These are phyloP conservation scores for Mirza zaza DNA, from an alignment of 2,113 vertebrate genomes.

Conservation along the genomic window DNA sequence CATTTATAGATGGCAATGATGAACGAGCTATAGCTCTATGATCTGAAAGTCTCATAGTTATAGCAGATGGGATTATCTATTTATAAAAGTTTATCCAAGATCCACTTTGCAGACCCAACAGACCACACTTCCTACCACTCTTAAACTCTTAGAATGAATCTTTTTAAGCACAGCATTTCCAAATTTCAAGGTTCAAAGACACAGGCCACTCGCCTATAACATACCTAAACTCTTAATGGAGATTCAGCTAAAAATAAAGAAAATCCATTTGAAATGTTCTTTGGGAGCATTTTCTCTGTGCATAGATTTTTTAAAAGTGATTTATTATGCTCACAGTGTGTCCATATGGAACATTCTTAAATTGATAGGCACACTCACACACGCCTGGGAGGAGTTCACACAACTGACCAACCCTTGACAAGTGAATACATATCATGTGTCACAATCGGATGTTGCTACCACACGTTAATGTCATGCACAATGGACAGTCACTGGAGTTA, in stretches of 20 bases:
- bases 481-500: background rate
- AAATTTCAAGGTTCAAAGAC: background rate
- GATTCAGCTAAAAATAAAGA: background rate
- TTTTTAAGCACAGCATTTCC: background rate
- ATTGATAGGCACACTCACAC: background rate
- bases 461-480: fast-evolving
- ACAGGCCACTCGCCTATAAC: background rate
- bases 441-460: background rate
- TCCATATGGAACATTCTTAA: background rate
- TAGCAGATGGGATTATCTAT: background rate
- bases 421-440: background rate
- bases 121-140: background rate
- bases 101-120: background rate
- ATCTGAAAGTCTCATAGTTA: background rate
- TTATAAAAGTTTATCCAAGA: background rate
- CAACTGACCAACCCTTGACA: background rate
- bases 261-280: background rate
- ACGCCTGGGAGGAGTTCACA: background rate
- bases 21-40: background rate
- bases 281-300: background rate
- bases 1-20: too few relatives aligned
- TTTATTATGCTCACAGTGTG: background rate
- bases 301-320: background rate
- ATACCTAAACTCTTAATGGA: background rate
- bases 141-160: background rate